Conservation (phyloP, 2,888 invertebrate genomes). For the Agrypnus murinus region DNA sequence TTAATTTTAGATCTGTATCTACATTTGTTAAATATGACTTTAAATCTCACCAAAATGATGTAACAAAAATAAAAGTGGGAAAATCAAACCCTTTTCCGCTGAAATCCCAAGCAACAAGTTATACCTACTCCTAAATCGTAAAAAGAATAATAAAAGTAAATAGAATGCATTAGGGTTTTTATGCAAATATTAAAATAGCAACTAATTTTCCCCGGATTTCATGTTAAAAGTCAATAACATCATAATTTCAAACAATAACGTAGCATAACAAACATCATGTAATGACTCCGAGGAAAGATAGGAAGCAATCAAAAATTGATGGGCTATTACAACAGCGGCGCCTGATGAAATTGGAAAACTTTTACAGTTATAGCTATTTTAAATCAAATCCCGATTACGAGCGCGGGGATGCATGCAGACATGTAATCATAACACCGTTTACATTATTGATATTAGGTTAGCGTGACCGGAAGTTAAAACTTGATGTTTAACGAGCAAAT, state of each 20-base stretch:
- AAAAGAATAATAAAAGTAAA: too few species aligned
- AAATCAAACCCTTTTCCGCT: not conserved
- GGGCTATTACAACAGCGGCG: conserved; percentile 60
- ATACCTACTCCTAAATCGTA: not conserved
- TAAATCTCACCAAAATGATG: too few species aligned
- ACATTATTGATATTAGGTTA: conserved; percentile 55
- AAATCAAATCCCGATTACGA: conserved; percentile 60
- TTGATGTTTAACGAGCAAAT: conserved; percentile 59
- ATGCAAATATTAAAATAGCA: conserved; percentile 12
- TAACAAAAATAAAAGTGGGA: too few species aligned
- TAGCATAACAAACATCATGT: conserved; percentile 42
- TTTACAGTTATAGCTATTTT: conserved; percentile 66
- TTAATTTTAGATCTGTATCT: too few species aligned
- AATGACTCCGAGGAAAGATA: conserved; percentile 48
- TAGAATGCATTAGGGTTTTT: not conserved
- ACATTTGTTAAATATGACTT: too few species aligned
- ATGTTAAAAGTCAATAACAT: conserved; percentile 47
- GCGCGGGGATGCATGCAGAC: conserved; percentile 57
- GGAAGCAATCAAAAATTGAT: conserved; percentile 66
- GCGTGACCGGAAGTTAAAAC: conserved; percentile 60
- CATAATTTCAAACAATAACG: conserved; percentile 46
- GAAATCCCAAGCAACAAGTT: not conserved
- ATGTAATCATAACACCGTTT: conserved; percentile 58
- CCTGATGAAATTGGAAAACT: conserved; percentile 69
- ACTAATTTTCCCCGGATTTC: conserved; percentile 18